Conservation (phyloP, 2,113 vertebrate species). For the Dipodomys merriami region DNA sequence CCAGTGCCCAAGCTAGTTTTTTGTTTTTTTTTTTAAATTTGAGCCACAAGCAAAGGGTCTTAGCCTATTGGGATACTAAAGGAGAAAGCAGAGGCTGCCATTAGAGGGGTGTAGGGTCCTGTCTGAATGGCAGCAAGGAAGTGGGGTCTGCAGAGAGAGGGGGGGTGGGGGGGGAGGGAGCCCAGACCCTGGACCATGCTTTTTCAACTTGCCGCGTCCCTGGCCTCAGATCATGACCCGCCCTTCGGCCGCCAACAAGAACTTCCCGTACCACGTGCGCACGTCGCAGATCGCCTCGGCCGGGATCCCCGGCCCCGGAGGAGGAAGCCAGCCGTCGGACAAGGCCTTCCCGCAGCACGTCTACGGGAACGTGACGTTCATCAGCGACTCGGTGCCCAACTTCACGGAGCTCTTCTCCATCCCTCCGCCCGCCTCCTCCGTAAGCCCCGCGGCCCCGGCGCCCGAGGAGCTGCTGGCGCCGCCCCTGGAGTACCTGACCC, state of each 20-base stretch:
- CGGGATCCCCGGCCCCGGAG: constrained; percentile 30
- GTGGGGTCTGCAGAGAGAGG: not conserved
- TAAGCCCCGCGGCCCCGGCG: constrained; percentile 80
- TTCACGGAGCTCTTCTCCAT: constrained; percentile 97
- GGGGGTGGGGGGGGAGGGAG: not conserved
- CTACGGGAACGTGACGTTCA: constrained; percentile 94
- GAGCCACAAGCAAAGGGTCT: no score
- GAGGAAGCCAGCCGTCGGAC: constrained; percentile 77
- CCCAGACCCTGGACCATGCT: not conserved
- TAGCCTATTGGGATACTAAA: not conserved
- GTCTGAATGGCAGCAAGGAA: not conserved
- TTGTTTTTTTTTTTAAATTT: no score
- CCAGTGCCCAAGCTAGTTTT: no score
- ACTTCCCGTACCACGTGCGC: constrained; percentile 95
- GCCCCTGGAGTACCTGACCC: constrained; percentile 81
- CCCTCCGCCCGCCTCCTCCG: constrained; percentile 86
- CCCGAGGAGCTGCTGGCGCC: constrained; percentile 85
- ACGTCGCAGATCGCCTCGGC: constrained; percentile 92
- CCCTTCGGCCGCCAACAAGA: constrained; percentile 95
- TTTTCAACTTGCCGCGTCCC: not conserved
- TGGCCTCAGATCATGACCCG: constrained; percentile 91
- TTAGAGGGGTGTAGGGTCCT: not conserved
- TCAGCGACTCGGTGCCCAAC: constrained; percentile 95
- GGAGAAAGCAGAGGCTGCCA: not conserved
- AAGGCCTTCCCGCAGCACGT: constrained; percentile 93